Percentiles rank a stretch among this genome's conserved stretches.
Conservation (phyloP, 2,113 vertebrate genomes). For the Odontesthes bonariensis region DNA sequence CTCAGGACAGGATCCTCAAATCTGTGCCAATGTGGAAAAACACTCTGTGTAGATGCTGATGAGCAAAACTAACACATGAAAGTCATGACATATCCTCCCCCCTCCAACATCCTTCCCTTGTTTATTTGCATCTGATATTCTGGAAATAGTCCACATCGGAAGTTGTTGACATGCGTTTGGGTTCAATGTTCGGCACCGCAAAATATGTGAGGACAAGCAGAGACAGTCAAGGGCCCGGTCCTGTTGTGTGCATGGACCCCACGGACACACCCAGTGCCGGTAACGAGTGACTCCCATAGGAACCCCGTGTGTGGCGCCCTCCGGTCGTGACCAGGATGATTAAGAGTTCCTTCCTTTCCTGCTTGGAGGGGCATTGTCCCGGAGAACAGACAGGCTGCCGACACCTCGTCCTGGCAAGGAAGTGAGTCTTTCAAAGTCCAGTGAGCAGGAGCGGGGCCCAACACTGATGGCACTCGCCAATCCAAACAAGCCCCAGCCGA, state of each 20-base stretch:
- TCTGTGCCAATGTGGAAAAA: conserved; percentile 53
- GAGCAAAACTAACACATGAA: conserved; percentile 21
- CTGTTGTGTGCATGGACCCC: conserved; percentile 1
- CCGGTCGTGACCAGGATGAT: conserved; percentile 73
- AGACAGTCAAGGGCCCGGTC: conserved; percentile 24
- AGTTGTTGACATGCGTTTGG: conserved; percentile 35
- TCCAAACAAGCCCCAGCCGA: conserved; percentile 23
- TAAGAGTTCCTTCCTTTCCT: conserved; percentile 80
- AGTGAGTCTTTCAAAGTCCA: conserved; percentile 60
- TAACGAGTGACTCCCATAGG: conserved; percentile 66
- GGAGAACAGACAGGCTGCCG: conserved; percentile 80
- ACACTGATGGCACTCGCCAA: conserved; percentile 32
- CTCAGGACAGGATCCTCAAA: conserved; percentile 13
- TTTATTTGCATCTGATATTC: conserved; percentile 74
- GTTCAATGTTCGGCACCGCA: conserved; percentile 22
- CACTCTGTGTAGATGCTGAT: conserved; percentile 27
- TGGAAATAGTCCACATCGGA: conserved; percentile 57
- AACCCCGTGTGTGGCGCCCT: conserved; percentile 68
- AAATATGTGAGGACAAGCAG: conserved; percentile 41
- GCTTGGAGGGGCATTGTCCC: conserved; percentile 65
- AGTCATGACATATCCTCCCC: conserved; percentile 23
- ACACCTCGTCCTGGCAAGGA: conserved; percentile 74
- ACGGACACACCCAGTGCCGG: conserved; percentile 56
- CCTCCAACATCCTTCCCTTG: conserved; percentile 79
- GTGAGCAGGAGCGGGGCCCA: conserved; percentile 33